A percentile compares a stretch with the other conserved stretches of the same genome.
Evolutionary conservation across 1,140 invertebrate species (phyloP).

Genomic region (Triops longicaudatus): DNA sequence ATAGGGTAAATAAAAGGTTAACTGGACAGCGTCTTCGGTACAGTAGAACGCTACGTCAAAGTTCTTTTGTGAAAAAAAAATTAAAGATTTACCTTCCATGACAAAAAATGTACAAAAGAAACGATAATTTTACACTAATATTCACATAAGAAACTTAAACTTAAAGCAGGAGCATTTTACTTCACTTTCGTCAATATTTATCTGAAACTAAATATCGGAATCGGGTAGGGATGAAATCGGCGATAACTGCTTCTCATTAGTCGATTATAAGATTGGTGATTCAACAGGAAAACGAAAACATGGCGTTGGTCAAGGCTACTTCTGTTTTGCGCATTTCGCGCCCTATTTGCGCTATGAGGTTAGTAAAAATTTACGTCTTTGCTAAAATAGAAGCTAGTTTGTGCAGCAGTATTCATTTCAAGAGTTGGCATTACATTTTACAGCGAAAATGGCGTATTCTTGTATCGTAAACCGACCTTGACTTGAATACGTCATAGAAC

Average conservation of each 20-base stretch:
- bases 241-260: not conserved
- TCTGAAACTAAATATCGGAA: not conserved
- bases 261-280: not conserved
- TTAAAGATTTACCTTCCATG: not conserved
- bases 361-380: not conserved
- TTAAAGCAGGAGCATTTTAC: not conserved
- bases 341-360: not conserved
- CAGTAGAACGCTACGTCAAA: too few relatives aligned
- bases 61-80: too few relatives aligned
- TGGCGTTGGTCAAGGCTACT: slow-evolving; percentile 17
- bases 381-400: too few relatives aligned
- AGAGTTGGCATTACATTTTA: too few relatives aligned
- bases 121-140: not conserved
- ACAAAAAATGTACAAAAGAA: not conserved
- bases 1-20: too few relatives aligned
- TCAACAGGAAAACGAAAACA: slow-evolving; percentile 9
- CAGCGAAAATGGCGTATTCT: too few relatives aligned
- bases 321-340: slow-evolving; percentile 3
- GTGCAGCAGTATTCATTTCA: too few relatives aligned
- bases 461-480: too few relatives aligned
- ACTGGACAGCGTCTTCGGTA: too few relatives aligned
- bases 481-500: too few relatives aligned
- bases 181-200: slow-evolving; percentile 3
- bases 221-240: not conserved
- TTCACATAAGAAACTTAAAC: not conserved